Conservation (phyloP, 2,888 invertebrate genomes). For the Chymomyza fuscimana region DNA sequence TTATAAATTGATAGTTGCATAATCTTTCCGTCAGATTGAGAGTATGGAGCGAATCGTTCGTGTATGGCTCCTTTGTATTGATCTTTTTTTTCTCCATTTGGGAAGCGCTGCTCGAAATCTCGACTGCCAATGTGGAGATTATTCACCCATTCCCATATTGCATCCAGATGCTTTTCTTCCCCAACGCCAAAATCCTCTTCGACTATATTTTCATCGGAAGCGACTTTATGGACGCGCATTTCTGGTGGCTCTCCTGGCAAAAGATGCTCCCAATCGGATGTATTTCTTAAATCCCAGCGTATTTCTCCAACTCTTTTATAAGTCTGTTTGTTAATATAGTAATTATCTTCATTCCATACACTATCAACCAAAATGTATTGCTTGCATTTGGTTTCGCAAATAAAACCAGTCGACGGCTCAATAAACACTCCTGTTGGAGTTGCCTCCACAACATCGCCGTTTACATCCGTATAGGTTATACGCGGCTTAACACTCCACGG, state of each 20-base stretch:
- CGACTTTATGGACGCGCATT: constrained; percentile 71
- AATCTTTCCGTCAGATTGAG: constrained; percentile 84
- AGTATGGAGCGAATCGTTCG: constrained; percentile 89
- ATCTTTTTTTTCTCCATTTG: constrained; percentile 85
- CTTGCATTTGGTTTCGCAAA: constrained; percentile 81
- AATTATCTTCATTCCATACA: constrained; percentile 92
- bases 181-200: constrained; percentile 78
- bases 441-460: constrained; percentile 71
- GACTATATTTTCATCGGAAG: constrained; percentile 81
- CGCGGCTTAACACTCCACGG: constrained; percentile 74
- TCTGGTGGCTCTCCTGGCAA: constrained; percentile 85
- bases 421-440: constrained; percentile 85
- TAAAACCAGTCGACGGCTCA: constrained; percentile 90
- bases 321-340: constrained; percentile 87
- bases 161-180: constrained; percentile 87
- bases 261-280: constrained; percentile 86
- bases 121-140: constrained; percentile 82
- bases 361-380: constrained; percentile 90
- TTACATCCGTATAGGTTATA: constrained; percentile 62
- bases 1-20: constrained; percentile 70
- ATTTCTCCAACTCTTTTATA: constrained; percentile 80
- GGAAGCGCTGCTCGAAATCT: constrained; percentile 87
- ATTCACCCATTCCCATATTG: constrained; percentile 88
- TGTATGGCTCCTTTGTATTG: constrained; percentile 87
- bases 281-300: constrained; percentile 84